These are phyloP conservation scores for Boulengeromyrus knoepffleri DNA, from an alignment of 2,113 vertebrate genomes.

Conservation along the genomic window DNA sequence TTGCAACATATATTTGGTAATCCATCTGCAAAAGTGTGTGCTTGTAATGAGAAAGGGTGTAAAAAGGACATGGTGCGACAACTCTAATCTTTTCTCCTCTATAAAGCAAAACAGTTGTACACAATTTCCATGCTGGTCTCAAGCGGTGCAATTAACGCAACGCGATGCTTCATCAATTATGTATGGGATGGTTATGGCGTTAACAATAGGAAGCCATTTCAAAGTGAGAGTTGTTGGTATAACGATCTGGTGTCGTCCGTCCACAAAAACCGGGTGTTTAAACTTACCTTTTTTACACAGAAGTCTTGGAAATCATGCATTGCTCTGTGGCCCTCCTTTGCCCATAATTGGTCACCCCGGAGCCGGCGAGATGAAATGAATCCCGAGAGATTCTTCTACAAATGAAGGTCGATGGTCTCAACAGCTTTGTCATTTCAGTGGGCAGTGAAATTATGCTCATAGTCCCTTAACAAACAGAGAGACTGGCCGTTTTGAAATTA, in stretches of 20 bases:
- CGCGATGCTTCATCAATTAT: background rate
- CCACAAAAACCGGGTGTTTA: background rate
- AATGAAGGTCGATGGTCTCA: conserved; percentile 9
- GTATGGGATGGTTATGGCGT: background rate
- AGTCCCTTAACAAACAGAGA: conserved; percentile 3
- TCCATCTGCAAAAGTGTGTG: background rate
- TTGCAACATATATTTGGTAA: background rate
- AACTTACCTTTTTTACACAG: background rate
- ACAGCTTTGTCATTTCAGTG: conserved; percentile 5
- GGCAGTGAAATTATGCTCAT: background rate
- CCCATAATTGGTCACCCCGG: background rate
- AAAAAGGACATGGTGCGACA: background rate
- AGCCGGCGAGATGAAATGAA: background rate
- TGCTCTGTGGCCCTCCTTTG: background rate
- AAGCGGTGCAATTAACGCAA: background rate
- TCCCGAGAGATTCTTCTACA: conserved; percentile 6
- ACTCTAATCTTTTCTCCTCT: background rate
- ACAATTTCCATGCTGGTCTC: background rate
- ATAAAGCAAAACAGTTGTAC: background rate
- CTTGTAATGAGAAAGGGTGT: background rate
- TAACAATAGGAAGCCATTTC: background rate
- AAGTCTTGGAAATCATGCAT: background rate
- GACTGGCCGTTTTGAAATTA: background rate
- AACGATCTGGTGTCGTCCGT: background rate
- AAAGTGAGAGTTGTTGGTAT: background rate